These are phyloP conservation scores for Macropodus opercularis DNA, from an alignment of 2,797 vertebrate species.

Conservation along the genomic window DNA sequence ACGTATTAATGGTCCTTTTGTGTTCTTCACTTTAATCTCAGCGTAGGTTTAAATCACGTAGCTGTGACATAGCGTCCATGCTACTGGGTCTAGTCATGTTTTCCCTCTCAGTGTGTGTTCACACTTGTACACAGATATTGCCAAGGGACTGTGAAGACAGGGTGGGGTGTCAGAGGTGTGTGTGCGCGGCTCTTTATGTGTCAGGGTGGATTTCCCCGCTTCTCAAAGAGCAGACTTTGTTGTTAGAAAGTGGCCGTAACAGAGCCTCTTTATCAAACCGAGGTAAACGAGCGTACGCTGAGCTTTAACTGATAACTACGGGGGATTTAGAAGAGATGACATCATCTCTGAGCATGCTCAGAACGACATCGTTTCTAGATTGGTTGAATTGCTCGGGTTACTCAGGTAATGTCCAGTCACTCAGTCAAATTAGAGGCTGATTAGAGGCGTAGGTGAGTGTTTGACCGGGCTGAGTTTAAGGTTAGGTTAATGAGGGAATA, in stretches of 20 bases:
- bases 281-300: constrained; percentile 32
- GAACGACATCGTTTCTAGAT: constrained; percentile 10
- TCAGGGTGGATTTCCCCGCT: constrained; percentile 15
- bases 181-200: constrained; percentile 31
- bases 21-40: too few species aligned
- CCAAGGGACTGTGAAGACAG: constrained; percentile 22
- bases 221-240: constrained; percentile 37
- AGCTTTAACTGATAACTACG: constrained; percentile 14
- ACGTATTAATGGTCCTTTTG: not conserved
- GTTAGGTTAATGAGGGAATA: not conserved
- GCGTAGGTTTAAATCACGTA: too few species aligned
- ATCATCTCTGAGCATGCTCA: constrained; percentile 12
- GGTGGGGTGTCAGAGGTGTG: constrained; percentile 31
- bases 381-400: not conserved
- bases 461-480: constrained; percentile 17
- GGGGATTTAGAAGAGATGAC: constrained; percentile 19
- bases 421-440: constrained; percentile 16
- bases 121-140: constrained; percentile 27
- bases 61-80: constrained; percentile 1
- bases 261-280: constrained; percentile 21
- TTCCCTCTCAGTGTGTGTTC: constrained; percentile 47
- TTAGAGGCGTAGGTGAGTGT: constrained; percentile 6
- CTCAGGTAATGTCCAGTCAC: constrained; percentile 15
- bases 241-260: constrained; percentile 34
- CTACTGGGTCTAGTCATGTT: constrained; percentile 27